Evolutionary conservation across 2,888 invertebrate genomes (phyloP).

Genomic region (Stegana nigrithorax): DNA sequence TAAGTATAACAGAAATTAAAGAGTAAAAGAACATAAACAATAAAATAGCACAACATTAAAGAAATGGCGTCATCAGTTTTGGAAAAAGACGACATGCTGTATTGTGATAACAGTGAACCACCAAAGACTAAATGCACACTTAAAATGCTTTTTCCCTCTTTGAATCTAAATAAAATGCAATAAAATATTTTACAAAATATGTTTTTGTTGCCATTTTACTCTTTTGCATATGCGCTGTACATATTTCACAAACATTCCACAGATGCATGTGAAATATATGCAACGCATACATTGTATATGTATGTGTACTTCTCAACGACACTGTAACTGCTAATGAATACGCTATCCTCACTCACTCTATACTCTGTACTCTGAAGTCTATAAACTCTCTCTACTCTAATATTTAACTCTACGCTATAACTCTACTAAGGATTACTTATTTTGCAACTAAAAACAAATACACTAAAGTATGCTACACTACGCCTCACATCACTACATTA

Average conservation of each 20-base stretch:
- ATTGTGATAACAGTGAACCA: slow-evolving; percentile 22
- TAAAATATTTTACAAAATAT: not conserved
- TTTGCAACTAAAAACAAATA: not conserved
- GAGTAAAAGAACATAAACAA: slow-evolving; percentile 13
- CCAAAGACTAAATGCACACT: slow-evolving; percentile 25
- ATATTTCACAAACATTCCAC: no score
- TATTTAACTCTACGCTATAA: not conserved
- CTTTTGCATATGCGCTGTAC: slow-evolving; percentile 25
- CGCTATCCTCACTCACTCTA: slow-evolving; percentile 12
- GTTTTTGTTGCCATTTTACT: slow-evolving; percentile 41
- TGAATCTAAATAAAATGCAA: slow-evolving; percentile 30
- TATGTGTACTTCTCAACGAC: slow-evolving; percentile 48
- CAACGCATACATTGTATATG: slow-evolving; percentile 50
- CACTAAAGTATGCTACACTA: not conserved
- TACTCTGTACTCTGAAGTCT: slow-evolving; percentile 16
- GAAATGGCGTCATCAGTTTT: not conserved
- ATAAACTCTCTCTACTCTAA: not conserved
- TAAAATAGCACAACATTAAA: slow-evolving; percentile 11
- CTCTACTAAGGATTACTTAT: slow-evolving; percentile 6
- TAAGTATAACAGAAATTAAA: slow-evolving; percentile 3
- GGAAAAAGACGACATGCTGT: not conserved
- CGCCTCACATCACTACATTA: not conserved
- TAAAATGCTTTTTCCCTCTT: slow-evolving; percentile 57
- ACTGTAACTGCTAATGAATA: slow-evolving; percentile 14
- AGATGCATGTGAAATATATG: slow-evolving; percentile 34